Evolutionary conservation across 2,797 vertebrate species (phyloP), one percentile per base, ranked within the genome.

Genomic region (Aplochiton taeniatus): DNA sequence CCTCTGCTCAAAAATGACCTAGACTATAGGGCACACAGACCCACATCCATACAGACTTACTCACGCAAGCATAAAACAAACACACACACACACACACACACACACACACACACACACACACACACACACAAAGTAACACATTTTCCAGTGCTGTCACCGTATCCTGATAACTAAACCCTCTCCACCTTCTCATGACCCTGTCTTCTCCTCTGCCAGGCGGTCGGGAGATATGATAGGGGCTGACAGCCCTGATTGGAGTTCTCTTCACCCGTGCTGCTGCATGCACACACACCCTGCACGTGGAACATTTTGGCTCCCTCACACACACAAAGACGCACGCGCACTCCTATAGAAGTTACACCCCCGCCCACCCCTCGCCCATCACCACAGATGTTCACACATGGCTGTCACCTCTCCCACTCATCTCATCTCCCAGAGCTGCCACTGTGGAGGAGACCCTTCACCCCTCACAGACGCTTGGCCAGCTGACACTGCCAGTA

Each of bases 201-300:
- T 44, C 54, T 61, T 12, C 49, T 31, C 72, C 61, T 68, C 68
- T 66, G 74, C 74, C 78, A 66, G 61, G 41, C 68, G n/a, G 18
- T 8, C 45, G 46, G 58, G 18, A 13, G 69, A 73, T 61, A 68
- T 78, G 78, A 80, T 76, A 68, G 72, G 68, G 66, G 60, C 73
- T 83, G 83, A 78, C 76, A 74, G 65, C 48, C 14, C 63, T 68
- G 72, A 76, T 68, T 58, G 79, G 61, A 73, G 61, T 67, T 64
- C 46, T 79, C 67, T 82, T 85, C 74, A 73, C 58, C 71, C 61
- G 56, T 58, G 41, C 48, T 74, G 68, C 58, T 18, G 8, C 17
- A 18, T 16, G 20, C 58, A 60, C 58, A 47, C 2, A 47, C 16
- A 47, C 55, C n/a, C n/a, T n/a, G n/a, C n/a, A n/a, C n/a, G n/a